Evolutionary conservation across 2,888 invertebrate species (phyloP).

Genomic region (Phlogophora meticulosa): DNA sequence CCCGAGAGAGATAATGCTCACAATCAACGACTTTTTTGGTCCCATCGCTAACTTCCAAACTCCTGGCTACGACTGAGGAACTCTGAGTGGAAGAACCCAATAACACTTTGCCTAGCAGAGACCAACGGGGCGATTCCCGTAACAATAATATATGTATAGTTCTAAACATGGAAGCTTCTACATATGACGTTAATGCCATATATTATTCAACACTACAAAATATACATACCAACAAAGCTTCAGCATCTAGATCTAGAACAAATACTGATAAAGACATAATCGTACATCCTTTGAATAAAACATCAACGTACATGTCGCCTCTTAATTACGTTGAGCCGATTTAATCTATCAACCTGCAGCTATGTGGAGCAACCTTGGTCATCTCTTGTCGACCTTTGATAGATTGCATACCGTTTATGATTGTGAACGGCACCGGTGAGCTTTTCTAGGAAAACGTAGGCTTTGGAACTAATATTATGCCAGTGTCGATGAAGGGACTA

Average conservation of each 20-base stretch:
- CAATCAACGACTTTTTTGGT: no score
- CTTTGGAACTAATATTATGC: slow-evolving; percentile 25
- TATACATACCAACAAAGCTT: neutral
- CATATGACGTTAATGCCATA: no score
- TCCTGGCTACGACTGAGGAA: no score
- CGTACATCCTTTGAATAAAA: slow-evolving; percentile 42
- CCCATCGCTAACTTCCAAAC: no score
- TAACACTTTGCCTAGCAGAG: no score
- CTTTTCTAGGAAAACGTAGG: slow-evolving; percentile 58
- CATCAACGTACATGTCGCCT: slow-evolving; percentile 44
- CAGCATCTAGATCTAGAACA: slow-evolving; percentile 17
- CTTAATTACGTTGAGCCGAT: slow-evolving; percentile 55
- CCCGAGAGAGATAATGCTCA: no score
- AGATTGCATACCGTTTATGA: slow-evolving; percentile 63
- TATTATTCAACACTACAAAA: neutral
- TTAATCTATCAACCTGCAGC: slow-evolving; percentile 60
- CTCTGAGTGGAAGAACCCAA: no score
- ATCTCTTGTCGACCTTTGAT: slow-evolving; percentile 79
- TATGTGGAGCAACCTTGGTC: slow-evolving; percentile 81
- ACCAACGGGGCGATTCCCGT: no score
- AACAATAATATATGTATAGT: no score
- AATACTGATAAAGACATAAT: slow-evolving; percentile 24
- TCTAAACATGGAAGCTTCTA: neutral
- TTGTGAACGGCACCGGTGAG: slow-evolving; percentile 64
- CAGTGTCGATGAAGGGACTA: slow-evolving; percentile 12